Evolutionary conservation across 2,797 vertebrate species (phyloP), one percentile per base, ranked within the genome.

Genomic region (Pantherophis alleghaniensis): DNA sequence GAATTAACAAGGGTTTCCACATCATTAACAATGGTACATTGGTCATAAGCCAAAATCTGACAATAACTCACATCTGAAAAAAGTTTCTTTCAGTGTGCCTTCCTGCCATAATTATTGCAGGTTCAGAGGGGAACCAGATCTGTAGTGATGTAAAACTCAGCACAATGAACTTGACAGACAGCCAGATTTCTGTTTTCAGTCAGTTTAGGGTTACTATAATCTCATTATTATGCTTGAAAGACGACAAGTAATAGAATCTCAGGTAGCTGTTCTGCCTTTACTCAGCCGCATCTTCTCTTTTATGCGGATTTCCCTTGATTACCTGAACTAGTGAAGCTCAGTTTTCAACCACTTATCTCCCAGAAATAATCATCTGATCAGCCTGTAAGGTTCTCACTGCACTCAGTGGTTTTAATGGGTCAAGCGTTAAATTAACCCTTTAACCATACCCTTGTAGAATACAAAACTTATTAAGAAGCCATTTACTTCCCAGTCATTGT

Each of bases 81-180:
- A 96, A 95, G 92, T 94, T 97, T 98, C 98, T 98, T 97, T 97
- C 97, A 97, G 97, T 97, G 96, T 97, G 93, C 97, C 97, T 98
- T 97, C 97, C 97, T 97, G 88, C 97, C 97, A 97, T 97, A 97
- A 95, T 98, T 97, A 98, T 98, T 97, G 98, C 98, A 98, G 98
- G 96, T 97, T 98, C 98, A 97, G 97, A 97, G 97, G 98, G 98
- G 96, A 97, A 98, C 98, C 97, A 96, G 98, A 98, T 98, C 98
- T 97, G 96, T 96, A 97, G 96, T 98, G 98, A 98, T 98, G 98
- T 98, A 98, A 98, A 98, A 98, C 97, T 96, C 94, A 95, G 98
- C 98, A 99, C 98, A 98, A 98, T 98, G 98, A 98, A 98, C 98
- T 99, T 99, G 99, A 99, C 98, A 98, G 98, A 98, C 97, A 98